Base-by-base conservation (phyloP, 2,797 vertebrate species). In the Triplophysa bombifrons region DNA sequence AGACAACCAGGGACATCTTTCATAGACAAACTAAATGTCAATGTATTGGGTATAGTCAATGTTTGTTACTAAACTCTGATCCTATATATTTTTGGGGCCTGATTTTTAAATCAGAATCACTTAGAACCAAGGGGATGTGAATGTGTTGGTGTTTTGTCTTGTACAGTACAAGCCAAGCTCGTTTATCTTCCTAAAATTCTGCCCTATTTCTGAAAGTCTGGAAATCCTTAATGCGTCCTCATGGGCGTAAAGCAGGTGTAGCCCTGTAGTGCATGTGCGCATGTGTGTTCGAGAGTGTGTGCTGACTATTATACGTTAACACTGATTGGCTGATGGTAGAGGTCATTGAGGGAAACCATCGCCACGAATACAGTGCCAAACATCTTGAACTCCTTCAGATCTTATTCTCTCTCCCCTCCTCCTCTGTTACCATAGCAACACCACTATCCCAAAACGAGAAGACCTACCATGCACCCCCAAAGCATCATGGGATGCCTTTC, bases 321-420 rank as follows among this genome's bases (percentile, higher is more conserved):
- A 17, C 0, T 60, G 67, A 80, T 81, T 78, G 70, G 74, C 74
- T 81, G 74, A 78, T 66, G 79, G 65, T 68, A 60, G 65, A 66
- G 79, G 75, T 81, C 64, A 61, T 69, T 74, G 41, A 80, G 60
- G 50, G 25, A 72, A 78, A 48, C 34, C 73, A 67, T 76, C 69
- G 67, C 53, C 53, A 76, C 68, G 19, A 78, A 67, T 80, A 76
- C 34, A 38, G 34, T 38, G 34, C 50, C 11, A 34, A 76, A 67
- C 56, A 83, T 80, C 73, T 58, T 72, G 68, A 81, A 70, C 70
- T 82, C 63, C 75, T 72, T 78, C 60, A 66, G n/a, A 74, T 67
- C 53, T 72, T 50, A 53, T 58, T 41, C 22, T 61, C 50, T 55
- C 63, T 68, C 41, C 55, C 51, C 72, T 82, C 74, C 63, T 77